Percentiles rank a stretch among this genome's conserved stretches.
Evolutionary conservation across 2,113 vertebrate genomes (phyloP).

Genomic region (Kryptolebias marmoratus): DNA sequence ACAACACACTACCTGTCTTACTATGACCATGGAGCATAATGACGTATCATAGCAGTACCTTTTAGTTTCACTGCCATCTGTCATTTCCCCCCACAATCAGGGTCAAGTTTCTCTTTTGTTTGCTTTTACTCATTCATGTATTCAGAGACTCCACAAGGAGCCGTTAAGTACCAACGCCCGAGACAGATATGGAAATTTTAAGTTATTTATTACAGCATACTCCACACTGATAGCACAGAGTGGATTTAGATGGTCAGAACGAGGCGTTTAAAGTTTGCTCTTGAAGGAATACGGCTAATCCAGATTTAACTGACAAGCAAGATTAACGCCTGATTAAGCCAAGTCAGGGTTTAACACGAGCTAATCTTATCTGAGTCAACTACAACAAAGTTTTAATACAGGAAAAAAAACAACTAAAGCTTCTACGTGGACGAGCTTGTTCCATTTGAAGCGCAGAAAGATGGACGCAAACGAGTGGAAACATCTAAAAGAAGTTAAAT

Average conservation of each 20-base stretch:
- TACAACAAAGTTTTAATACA: constrained; percentile 38
- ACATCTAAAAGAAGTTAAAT: neutral
- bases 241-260: neutral
- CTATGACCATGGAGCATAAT: no score
- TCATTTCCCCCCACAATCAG: no score
- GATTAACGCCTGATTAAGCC: constrained; percentile 59
- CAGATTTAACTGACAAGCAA: constrained; percentile 63
- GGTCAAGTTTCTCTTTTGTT: no score
- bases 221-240: neutral
- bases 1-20: no score
- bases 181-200: neutral
- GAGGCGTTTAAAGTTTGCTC: constrained; percentile 16
- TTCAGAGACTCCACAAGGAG: no score
- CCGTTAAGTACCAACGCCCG: no score
- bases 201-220: neutral
- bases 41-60: no score
- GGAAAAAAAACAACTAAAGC: neutral
- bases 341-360: constrained; percentile 46
- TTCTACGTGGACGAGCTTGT: neutral
- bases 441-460: no score
- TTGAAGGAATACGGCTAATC: constrained; percentile 48
- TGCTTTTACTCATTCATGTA: no score
- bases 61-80: no score
- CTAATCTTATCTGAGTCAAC: constrained; percentile 66
- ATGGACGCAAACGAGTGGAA: neutral